Evolutionary conservation across 1,140 invertebrate genomes (phyloP), one percentile per base, ranked within the genome.

Genomic region (Orchestia grillus): DNA sequence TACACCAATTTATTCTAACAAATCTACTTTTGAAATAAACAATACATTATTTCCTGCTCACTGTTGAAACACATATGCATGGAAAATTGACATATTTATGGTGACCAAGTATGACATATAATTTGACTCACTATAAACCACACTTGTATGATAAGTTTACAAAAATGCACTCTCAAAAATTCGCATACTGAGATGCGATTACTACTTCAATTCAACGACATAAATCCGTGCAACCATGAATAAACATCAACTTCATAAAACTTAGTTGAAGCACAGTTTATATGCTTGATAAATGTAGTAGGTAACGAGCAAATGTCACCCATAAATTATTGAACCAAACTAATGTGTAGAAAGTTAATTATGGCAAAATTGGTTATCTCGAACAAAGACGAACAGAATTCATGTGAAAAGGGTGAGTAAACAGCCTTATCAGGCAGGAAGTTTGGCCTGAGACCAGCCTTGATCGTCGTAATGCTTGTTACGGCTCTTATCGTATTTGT

Each of bases 341-440:
- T 77, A 77, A 77, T 77, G 11, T 77, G 11, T 23, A 36, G 36
- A 77, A 3, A 77, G 62, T 19, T 23, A 77, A 19, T 77, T 77
- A 23, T 36, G 11, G 62, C 28, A 23, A 19, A 36, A 36, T 8
- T 3, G 36, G 62, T 36, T 19, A 77, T 77, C 62, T 19, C 28
- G n/a, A 77, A 77, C 62, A 77, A 77, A 19, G 62, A 36, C 62
- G 62, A 23, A 77, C 62, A 23, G 1, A 77, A 77, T 15, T 77
- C 62, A 96, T 92, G 92, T 57, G 96, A 96, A 77, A 47, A 96
- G 36, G 8, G 47, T 23, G 57, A 77, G 62, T 36, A 36, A 23
- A 15, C 62, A 77, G 62, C 62, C 62, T 77, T 77, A 77, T 77
- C 62, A 77, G 62, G 62, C 62, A 77, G 62, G 62, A 77, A 77